Percentiles rank a stretch among this genome's conserved stretches.
Conservation (phyloP, 2,888 invertebrate genomes). For the Drosophila siamana region DNA sequence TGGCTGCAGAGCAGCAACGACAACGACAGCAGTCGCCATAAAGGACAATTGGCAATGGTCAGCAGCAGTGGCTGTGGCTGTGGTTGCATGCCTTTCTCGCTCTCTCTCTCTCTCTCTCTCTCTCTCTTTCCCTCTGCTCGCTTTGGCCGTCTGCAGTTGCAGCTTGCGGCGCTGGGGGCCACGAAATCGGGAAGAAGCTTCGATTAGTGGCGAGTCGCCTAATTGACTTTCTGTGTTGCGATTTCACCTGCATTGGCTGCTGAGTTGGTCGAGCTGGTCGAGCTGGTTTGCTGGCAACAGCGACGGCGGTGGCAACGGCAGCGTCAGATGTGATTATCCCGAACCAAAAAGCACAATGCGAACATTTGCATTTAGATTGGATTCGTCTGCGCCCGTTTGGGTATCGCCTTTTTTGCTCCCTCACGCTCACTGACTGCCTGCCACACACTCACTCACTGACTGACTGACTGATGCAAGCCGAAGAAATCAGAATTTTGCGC, state of each 20-base stretch:
- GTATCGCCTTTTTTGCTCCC: constrained; percentile 4
- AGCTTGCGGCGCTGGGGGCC: constrained; percentile 13
- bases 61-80: not conserved
- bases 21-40: constrained; percentile 30
- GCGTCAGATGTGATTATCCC: constrained; percentile 33
- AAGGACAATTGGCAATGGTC: constrained; percentile 45
- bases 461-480: constrained; percentile 47
- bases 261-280: not conserved
- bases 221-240: constrained; percentile 80
- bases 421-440: not conserved
- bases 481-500: constrained; percentile 71
- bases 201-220: constrained; percentile 70
- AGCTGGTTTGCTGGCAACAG: constrained; percentile 15
- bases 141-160: no score
- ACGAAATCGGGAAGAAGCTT: constrained; percentile 46
- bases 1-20: not conserved
- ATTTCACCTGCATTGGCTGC: constrained; percentile 63
- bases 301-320: not conserved
- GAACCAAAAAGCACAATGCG: constrained; percentile 62
- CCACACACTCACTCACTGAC: no score
- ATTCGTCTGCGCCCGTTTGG: constrained; percentile 64
- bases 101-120: no score
- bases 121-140: no score
- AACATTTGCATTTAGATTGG: constrained; percentile 80
- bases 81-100: no score